A percentile compares a stretch with the other conserved stretches of the same genome.
phyloP scores from a whole-genome alignment of 53 echinoderm and acorn worm genomes.

The Echinarachnius parma region DNA sequence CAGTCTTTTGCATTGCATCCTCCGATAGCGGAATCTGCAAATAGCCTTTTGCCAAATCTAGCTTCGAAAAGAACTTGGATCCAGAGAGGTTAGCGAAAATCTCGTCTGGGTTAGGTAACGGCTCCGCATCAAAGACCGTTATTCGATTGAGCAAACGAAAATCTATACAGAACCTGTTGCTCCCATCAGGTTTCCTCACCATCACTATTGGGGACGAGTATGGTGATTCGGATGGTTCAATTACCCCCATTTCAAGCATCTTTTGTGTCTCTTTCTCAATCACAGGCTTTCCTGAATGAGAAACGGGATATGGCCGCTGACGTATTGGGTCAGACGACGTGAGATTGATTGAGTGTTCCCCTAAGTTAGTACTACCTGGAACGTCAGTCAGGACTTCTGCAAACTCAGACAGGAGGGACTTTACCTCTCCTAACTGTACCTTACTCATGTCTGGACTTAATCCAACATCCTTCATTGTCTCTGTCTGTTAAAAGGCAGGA shows the following conservation, averaged over 20 bases:
- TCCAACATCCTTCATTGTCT: slow-evolving; percentile 34
- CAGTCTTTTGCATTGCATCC: slow-evolving; percentile 40
- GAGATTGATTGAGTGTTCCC: slow-evolving; percentile 50
- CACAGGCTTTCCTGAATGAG: slow-evolving; percentile 35
- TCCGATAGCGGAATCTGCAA: slow-evolving; percentile 49
- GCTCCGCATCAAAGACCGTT: slow-evolving; percentile 68
- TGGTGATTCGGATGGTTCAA: slow-evolving; percentile 52
- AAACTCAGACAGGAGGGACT: slow-evolving; percentile 10
- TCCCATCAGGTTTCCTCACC: slow-evolving; percentile 56
- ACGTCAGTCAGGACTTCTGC: slow-evolving; percentile 59
- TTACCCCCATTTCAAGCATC: slow-evolving; percentile 54
- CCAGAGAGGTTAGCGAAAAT: slow-evolving; percentile 53
- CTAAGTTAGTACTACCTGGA: slow-evolving; percentile 44
- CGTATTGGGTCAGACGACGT: slow-evolving; percentile 38
- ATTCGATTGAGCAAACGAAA: slow-evolving; percentile 52
- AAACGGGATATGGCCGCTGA: slow-evolving; percentile 45
- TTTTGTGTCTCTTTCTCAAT: slow-evolving; percentile 44
- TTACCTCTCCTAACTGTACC: slow-evolving; percentile 4
- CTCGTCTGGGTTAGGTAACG: slow-evolving; percentile 55
- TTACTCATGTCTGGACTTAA: not conserved
- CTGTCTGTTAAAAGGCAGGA: slow-evolving; percentile 23
- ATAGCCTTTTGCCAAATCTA: slow-evolving; percentile 64
- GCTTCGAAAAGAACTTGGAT: slow-evolving; percentile 47
- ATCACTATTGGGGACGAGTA: slow-evolving; percentile 53
- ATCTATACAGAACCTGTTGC: slow-evolving; percentile 64